Base-by-base conservation (phyloP, 2,113 vertebrate genomes). In the Oncorhynchus keta region DNA sequence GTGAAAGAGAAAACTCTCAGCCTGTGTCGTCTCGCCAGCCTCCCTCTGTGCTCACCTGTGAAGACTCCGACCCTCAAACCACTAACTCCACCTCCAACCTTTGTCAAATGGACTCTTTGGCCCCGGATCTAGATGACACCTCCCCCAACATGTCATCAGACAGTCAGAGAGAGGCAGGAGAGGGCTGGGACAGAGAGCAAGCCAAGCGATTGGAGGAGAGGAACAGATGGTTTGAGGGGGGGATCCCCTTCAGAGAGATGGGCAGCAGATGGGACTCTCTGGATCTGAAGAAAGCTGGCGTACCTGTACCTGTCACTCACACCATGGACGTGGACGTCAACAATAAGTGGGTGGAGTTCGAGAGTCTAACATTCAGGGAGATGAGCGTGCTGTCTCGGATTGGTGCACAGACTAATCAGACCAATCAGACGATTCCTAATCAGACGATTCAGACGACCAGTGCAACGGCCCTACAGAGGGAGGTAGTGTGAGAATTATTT, bases 301-400 rank as follows among this genome's bases (percentile, higher is more conserved):
- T 89, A 14, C 83, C 86, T 35, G 79, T 86, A 59, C 89, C 93
- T 0, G 88, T 95, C 12, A 89, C 92, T 74, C 89, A 88, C 4
- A 55, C 16, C 51, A 84, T 94, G 76, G 95, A 90, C 1, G 91
- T 93, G 64, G 96, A 97, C 74, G 96, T 99, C 22, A 97, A 94
- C 91, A 95, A 89, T 91, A 98, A 97, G 84, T 99, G 98, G 97
- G 90, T 90, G 75, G 96, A 98, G 85, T 90, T 99, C 73, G 97
- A 99, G 86, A 94, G 89, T 13, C 79, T 96, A 83, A 94, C 96
- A 3, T 89, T 96, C 77, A 91, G 93, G 73, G 95, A 96, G 72
- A 90, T 91, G 4, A 94, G 83, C 35, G 84, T 90, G 1, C 89
- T 94, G 74, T 83, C 88, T 73, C 73, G 89, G 67, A 88, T 77